These are phyloP conservation scores for Corythornis cristatus DNA, from an alignment of 2,113 vertebrate genomes.

Conservation along the genomic window DNA sequence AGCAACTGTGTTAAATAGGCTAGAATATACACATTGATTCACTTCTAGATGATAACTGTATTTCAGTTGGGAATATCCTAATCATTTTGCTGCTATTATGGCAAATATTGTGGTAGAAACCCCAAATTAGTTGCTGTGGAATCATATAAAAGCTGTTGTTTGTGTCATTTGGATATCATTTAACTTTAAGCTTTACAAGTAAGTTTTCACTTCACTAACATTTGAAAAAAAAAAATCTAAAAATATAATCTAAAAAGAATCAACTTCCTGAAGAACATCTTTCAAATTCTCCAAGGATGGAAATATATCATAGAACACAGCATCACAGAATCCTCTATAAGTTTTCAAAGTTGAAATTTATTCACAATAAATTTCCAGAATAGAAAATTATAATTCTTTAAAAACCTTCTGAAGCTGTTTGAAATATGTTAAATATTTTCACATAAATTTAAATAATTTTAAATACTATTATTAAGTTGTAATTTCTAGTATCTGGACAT, in stretches of 20 bases:
- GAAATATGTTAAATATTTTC: background rate
- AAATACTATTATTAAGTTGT: background rate
- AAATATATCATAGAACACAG: background rate
- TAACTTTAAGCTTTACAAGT: background rate
- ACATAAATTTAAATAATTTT: too few species aligned
- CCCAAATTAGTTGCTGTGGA: background rate
- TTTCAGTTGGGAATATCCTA: background rate
- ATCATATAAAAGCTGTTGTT: background rate
- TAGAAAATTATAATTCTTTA: background rate
- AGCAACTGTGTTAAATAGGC: background rate
- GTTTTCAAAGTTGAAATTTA: background rate
- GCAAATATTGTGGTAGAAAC: background rate
- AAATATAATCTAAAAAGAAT: too few species aligned
- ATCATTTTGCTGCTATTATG: background rate
- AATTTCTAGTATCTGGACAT: background rate
- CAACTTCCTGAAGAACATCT: background rate
- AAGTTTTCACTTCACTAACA: background rate
- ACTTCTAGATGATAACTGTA: background rate
- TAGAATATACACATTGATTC: background rate
- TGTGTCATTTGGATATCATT: background rate
- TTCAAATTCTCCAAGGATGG: background rate
- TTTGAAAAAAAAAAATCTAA: background rate
- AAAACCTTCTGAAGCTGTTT: background rate
- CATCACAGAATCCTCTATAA: background rate
- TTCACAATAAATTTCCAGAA: background rate